Base-by-base conservation (phyloP, 2,797 vertebrate species). In the Dromococcyx pavoninus region DNA sequence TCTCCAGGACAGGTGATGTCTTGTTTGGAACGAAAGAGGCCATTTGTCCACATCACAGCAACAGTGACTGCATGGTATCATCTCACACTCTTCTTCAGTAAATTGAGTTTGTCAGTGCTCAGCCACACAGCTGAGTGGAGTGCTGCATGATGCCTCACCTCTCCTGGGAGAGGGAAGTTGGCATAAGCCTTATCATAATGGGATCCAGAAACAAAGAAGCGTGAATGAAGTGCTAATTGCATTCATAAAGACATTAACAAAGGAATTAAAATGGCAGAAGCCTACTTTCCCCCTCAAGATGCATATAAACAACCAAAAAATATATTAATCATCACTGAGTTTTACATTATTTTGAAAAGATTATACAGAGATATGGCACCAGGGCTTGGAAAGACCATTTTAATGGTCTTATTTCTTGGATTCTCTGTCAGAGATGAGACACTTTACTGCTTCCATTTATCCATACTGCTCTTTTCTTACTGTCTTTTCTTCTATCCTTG, bases 181-280 rank as follows among this genome's bases (percentile, higher is more conserved):
- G 97, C 96, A 97, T 95, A 97, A 98, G 97, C 97, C 90, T 95
- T 94, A 94, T 96, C 79, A 56, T 98, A 97, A 98, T 97, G 97
- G 97, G 97, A 98, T 97, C 97, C 97, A 97, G 97, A 97, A 97
- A 98, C 97, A 98, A 98, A 98, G 97, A 95, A 97, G 97, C 96
- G 91, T 97, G 97, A 98, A 98, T 97, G 97, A 98, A 98, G 98
- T 97, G 97, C 97, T 98, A 98, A 98, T 98, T 98, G 97, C 97
- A 97, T 98, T 98, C 97, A 98, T 98, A 97, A 98, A 98, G 97
- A 98, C 94, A 96, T 98, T 98, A 98, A 98, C 97, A 98, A 98
- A 97, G 96, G 97, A 98, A 98, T 97, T 96, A 98, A 98, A 97
- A 97, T 95, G 95, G 97, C 97, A 98, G 96, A 94, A 93, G 93